A percentile compares a stretch with the other conserved stretches of the same genome.
These are phyloP conservation scores for Gryon sp. DNA, from an alignment of 1,140 invertebrate species.

Conservation along the genomic window DNA sequence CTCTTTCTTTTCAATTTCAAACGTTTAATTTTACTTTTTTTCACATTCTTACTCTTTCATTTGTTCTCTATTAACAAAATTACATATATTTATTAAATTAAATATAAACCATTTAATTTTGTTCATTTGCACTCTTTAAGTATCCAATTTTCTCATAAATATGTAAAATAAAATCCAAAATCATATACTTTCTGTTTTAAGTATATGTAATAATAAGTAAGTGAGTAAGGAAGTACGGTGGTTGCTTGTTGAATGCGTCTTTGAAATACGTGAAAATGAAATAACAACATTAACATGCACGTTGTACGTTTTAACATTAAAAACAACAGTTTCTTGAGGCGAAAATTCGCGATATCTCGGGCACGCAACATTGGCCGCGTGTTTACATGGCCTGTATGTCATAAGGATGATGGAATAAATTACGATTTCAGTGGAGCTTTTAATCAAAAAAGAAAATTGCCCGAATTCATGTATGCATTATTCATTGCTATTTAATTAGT, in stretches of 20 bases:
- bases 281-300: conserved; percentile 38
- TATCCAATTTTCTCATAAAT: too few species aligned
- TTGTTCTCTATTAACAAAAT: too few species aligned
- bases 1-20: not conserved
- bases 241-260: conserved; percentile 18
- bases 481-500: not conserved
- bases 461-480: not conserved
- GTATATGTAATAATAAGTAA: too few species aligned
- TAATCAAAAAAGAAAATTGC: conserved; percentile 7
- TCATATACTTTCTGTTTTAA: too few species aligned
- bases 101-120: too few species aligned
- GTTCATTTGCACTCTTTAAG: too few species aligned
- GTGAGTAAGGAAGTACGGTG: conserved; percentile 6
- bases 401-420: conserved; percentile 18
- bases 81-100: too few species aligned
- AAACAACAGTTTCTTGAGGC: conserved; percentile 2
- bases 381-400: not conserved
- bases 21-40: too few species aligned
- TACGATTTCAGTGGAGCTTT: conserved; percentile 14
- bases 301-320: conserved; percentile 10
- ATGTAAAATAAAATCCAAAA: too few species aligned
- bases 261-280: conserved; percentile 35
- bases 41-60: too few species aligned
- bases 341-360: not conserved
- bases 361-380: not conserved